A percentile compares a stretch with the other conserved stretches of the same genome.
Evolutionary conservation across 2,888 invertebrate genomes (phyloP).

Genomic region (Trisateles emortualis): DNA sequence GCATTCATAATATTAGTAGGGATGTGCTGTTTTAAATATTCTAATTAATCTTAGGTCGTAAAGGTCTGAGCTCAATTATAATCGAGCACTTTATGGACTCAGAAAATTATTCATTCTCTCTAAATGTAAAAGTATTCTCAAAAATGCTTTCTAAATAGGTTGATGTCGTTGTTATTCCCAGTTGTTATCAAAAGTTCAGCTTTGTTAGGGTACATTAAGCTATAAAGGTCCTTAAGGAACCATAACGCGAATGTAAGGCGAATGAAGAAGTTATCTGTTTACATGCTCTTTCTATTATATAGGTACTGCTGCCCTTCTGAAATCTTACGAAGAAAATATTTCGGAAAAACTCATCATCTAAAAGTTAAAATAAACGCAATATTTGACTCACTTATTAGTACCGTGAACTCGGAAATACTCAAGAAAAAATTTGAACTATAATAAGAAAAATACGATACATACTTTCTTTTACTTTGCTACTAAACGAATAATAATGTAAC

Average conservation of each 20-base stretch:
- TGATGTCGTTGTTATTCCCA: neutral
- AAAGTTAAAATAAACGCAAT: too few species aligned
- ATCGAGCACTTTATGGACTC: neutral
- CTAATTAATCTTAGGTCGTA: too few species aligned
- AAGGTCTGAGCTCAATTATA: neutral
- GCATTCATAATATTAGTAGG: too few species aligned
- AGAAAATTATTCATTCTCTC: neutral
- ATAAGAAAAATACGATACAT: neutral
- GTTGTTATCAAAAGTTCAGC: slow-evolving; percentile 12
- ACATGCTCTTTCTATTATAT: slow-evolving; percentile 4
- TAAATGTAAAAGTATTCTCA: slow-evolving; percentile 5
- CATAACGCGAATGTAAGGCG: slow-evolving; percentile 7
- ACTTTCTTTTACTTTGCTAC: neutral
- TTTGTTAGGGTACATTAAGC: slow-evolving; percentile 25
- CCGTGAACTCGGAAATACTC: too few species aligned
- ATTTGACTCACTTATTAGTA: too few species aligned
- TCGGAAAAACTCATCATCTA: too few species aligned
- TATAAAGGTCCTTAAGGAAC: slow-evolving; percentile 14
- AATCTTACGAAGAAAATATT: too few species aligned
- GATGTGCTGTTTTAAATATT: too few species aligned
- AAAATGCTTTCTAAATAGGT: neutral
- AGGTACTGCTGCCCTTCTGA: too few species aligned
- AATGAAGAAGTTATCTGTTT: slow-evolving; percentile 7
- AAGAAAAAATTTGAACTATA: too few species aligned
- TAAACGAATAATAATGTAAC: neutral